Evolutionary conservation across 2,113 vertebrate species (phyloP).

Genomic region (Hucho hucho): DNA sequence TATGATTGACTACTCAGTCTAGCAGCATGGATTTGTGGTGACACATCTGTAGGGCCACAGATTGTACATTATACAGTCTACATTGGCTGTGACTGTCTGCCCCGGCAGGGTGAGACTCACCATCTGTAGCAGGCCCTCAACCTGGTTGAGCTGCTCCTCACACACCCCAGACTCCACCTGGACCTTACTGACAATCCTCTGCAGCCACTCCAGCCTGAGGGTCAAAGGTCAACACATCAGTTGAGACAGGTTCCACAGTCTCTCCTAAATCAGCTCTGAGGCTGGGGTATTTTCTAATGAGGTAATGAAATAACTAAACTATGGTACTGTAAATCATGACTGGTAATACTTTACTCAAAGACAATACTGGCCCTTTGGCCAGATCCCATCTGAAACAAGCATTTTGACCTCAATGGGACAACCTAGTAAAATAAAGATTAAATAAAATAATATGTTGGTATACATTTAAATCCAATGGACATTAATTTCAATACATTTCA

Average conservation of each 20-base stretch:
- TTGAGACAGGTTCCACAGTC: neutral
- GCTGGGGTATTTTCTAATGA: neutral
- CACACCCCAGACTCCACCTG: slow-evolving; percentile 95
- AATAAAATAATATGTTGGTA: neutral
- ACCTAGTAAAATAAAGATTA: neutral
- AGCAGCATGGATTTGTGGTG: neutral
- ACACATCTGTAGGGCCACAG: neutral
- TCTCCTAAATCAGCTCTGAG: neutral
- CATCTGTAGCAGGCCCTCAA: slow-evolving; percentile 84
- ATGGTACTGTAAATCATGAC: neutral
- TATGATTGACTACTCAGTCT: no score
- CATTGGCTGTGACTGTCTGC: neutral
- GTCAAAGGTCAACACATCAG: slow-evolving; percentile 40
- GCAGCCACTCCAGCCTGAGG: slow-evolving; percentile 88
- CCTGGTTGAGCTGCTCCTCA: slow-evolving; percentile 96
- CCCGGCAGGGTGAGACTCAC: slow-evolving; percentile 65
- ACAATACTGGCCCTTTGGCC: no score
- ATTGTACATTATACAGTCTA: neutral
- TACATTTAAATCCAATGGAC: neutral
- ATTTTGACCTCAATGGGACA: neutral
- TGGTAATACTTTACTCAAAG: neutral
- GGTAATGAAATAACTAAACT: neutral
- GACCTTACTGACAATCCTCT: slow-evolving; percentile 88
- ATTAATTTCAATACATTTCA: neutral
- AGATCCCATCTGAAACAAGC: no score